phyloP scores from a whole-genome alignment of 1,140 invertebrate species.

The Eumeta japonica region DNA sequence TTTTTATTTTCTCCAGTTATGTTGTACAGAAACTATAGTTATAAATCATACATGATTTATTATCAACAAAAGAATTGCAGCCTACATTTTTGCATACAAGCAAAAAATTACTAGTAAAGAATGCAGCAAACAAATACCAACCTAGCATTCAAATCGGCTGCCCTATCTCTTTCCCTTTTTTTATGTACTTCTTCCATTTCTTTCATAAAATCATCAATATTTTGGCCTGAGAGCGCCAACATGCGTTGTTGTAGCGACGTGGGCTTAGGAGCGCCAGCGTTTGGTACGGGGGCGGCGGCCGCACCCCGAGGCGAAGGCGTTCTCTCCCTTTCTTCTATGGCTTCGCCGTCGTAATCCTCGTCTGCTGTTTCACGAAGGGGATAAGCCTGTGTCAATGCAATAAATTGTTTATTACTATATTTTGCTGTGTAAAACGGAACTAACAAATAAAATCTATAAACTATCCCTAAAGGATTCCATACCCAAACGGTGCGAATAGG shows the following conservation, averaged over 20 bases:
- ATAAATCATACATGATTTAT: too few relatives aligned
- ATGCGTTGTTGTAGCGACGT: slow-evolving; percentile 79
- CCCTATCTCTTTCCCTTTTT: slow-evolving; percentile 66
- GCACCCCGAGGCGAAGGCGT: slow-evolving; percentile 1
- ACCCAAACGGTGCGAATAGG: too few relatives aligned
- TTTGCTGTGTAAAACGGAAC: background rate
- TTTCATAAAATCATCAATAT: slow-evolving; percentile 90
- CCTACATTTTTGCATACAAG: too few relatives aligned
- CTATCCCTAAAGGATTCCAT: too few relatives aligned
- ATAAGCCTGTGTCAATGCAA: too few relatives aligned
- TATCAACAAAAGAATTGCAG: too few relatives aligned
- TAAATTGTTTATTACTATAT: background rate
- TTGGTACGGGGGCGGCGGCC: slow-evolving; percentile 8
- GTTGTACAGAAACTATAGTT: too few relatives aligned
- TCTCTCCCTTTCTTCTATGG: slow-evolving; percentile 22
- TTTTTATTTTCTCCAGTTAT: too few relatives aligned
- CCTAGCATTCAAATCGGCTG: slow-evolving; percentile 63
- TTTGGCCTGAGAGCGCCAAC: slow-evolving; percentile 82
- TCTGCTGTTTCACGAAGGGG: background rate
- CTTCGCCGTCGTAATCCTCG: slow-evolving; percentile 29
- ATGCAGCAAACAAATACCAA: slow-evolving; percentile 29
- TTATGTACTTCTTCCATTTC: slow-evolving; percentile 85
- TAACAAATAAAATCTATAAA: background rate
- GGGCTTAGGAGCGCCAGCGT: slow-evolving; percentile 60
- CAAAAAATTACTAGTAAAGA: too few relatives aligned